phyloP scores from a whole-genome alignment of 2,113 vertebrate genomes.

The Leptocoma aspasia region DNA sequence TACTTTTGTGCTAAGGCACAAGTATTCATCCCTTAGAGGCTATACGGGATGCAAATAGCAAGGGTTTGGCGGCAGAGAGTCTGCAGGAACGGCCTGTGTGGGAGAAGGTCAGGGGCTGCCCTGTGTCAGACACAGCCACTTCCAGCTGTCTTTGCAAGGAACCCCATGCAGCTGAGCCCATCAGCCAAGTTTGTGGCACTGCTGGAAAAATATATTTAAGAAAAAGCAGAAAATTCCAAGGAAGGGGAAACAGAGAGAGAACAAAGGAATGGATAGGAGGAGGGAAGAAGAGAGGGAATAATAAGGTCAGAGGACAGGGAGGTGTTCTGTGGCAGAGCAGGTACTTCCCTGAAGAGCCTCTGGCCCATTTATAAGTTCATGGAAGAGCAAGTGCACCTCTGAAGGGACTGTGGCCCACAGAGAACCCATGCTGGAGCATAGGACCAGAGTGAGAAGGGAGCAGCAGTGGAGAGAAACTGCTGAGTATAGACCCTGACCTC shows the following conservation, averaged over 20 bases:
- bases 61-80: not conserved
- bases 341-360: not conserved
- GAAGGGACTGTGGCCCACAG: not conserved
- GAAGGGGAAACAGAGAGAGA: rapidly evolving
- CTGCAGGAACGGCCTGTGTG: not conserved
- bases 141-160: not conserved
- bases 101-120: not conserved
- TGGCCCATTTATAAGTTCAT: not conserved
- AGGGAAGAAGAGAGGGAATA: not conserved
- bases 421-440: not conserved
- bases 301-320: not conserved
- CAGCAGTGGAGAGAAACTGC: not conserved
- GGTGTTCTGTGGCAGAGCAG: not conserved
- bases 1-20: not conserved
- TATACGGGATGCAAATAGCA: not conserved
- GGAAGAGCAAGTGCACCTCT: not conserved
- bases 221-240: not conserved
- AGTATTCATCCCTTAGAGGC: not conserved
- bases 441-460: not conserved
- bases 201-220: not conserved
- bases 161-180: not conserved
- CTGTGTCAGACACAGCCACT: not conserved
- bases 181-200: not conserved
- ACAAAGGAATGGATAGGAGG: not conserved
- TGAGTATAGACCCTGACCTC: not conserved